Base-by-base conservation (phyloP, 2,797 vertebrate species). In the Eulemur coronatus region DNA sequence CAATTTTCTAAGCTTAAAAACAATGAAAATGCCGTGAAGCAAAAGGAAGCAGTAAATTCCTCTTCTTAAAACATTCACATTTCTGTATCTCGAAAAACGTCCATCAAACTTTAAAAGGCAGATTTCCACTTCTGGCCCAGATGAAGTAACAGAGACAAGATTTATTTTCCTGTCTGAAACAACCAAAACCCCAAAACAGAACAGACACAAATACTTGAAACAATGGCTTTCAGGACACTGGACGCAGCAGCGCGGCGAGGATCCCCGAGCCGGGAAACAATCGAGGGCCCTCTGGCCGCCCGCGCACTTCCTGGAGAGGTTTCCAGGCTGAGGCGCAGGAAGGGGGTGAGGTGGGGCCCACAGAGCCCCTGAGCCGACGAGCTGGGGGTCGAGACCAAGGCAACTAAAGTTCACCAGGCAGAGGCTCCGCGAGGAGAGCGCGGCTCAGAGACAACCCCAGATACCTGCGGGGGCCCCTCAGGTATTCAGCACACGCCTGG, bases 271-370 rank as follows among this genome's bases (percentile, higher is more conserved):
- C 1, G 41, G 73, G 63, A 65, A 67, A 67, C 20, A 9, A 43
- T n/a, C 7, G 7, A n/a, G 67, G 18, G 63, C 14, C 95, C 89
- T 20, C 18, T 13, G 1, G 3, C n/a, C 20, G 87, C 67, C 63
- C 52, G 35, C 48, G 52, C 10, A 46, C 81, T 90, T 96, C 73
- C 95, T 86, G 4, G 46, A 30, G 43, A 72, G 78, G 14, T 65
- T 84, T 85, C 61, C 94, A 67, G 94, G 81, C 81, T 73, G 52
- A 22, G 0, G 43, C 2, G 63, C 43, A 57, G 92, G 96, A 82
- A 82, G 95, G 41, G 26, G 69, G 65, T 15, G 24, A 22, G 81
- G 72, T 72, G 46, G 78, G 35, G 59, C 33, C 82, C 41, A 0
- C 35, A 2, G 81, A 26, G 33, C 26, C 79, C 61, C 59, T 14